Evolutionary conservation across 1,140 invertebrate species (phyloP).

Genomic region (Himalopsyche phryganea): DNA sequence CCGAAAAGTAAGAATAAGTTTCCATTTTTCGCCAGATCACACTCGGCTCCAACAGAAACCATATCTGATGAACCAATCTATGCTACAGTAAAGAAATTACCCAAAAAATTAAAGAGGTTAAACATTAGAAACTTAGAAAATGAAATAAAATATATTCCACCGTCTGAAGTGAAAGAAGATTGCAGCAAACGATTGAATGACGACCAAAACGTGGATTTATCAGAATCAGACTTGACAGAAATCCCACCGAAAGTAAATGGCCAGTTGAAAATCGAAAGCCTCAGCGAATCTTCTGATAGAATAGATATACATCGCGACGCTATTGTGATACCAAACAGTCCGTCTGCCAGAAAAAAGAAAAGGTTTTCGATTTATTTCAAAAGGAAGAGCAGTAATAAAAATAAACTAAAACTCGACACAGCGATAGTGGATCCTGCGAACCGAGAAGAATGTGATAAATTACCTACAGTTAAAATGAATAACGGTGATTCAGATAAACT

Average conservation of each 20-base stretch:
- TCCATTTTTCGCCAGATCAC: conserved; percentile 49
- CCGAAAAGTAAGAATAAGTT: conserved; percentile 39
- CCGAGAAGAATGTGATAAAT: conserved; percentile 9
- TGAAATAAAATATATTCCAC: conserved; percentile 48
- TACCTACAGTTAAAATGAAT: conserved; percentile 13
- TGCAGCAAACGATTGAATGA: neutral
- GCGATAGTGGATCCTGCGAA: conserved; percentile 4
- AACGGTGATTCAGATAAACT: conserved; percentile 24
- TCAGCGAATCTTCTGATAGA: conserved; percentile 29
- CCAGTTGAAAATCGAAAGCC: conserved; percentile 20
- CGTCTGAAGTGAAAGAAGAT: conserved; percentile 14
- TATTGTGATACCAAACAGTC: conserved; percentile 37
- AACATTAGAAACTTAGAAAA: conserved; percentile 51
- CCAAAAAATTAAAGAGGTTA: conserved; percentile 47
- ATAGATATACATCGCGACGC: conserved; percentile 1
- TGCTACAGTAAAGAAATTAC: conserved; percentile 51
- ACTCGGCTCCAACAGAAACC: conserved; percentile 49
- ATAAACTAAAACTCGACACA: conserved; percentile 30
- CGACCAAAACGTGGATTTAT: conserved; percentile 1
- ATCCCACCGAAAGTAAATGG: conserved; percentile 12
- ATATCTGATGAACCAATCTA: conserved; percentile 49
- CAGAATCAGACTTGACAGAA: conserved; percentile 9
- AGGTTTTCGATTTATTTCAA: conserved; percentile 51
- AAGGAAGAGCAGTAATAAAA: conserved; percentile 44
- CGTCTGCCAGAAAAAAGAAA: conserved; percentile 51